phyloP scores from a whole-genome alignment of 2,797 vertebrate species.

The Leptodactylus fallax region DNA sequence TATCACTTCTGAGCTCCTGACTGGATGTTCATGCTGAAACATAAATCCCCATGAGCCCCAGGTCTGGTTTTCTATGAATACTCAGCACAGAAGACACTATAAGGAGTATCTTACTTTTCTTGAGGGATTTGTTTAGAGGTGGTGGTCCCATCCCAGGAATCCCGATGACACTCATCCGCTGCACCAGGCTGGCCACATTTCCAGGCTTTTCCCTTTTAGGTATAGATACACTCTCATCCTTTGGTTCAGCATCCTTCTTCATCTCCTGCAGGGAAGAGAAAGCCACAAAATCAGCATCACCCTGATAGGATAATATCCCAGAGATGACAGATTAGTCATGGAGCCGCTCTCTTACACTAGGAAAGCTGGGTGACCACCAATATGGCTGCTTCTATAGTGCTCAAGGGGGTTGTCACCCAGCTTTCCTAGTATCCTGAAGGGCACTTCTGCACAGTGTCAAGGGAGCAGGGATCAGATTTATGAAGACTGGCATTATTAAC shows the following conservation, averaged over 20 bases:
- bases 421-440: too few relatives aligned
- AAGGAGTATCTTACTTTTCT: conserved; percentile 79
- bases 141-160: conserved; percentile 91
- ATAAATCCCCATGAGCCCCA: not conserved
- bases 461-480: too few relatives aligned
- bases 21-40: too few relatives aligned
- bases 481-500: too few relatives aligned
- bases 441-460: too few relatives aligned
- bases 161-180: conserved; percentile 92
- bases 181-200: conserved; percentile 92
- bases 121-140: conserved; percentile 81
- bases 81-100: not conserved
- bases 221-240: conserved; percentile 79
- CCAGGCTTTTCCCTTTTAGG: conserved; percentile 86
- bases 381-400: not conserved
- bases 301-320: not conserved
- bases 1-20: too few relatives aligned
- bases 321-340: too few relatives aligned
- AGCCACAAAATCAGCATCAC: not conserved
- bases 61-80: not conserved
- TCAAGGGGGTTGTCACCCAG: too few relatives aligned
- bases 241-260: conserved; percentile 85
- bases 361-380: not conserved
- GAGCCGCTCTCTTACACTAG: too few relatives aligned
- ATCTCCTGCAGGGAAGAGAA: conserved; percentile 80